These are phyloP conservation scores for Odontocerum albicorne DNA, from an alignment of 2,888 invertebrate genomes.

Conservation along the genomic window DNA sequence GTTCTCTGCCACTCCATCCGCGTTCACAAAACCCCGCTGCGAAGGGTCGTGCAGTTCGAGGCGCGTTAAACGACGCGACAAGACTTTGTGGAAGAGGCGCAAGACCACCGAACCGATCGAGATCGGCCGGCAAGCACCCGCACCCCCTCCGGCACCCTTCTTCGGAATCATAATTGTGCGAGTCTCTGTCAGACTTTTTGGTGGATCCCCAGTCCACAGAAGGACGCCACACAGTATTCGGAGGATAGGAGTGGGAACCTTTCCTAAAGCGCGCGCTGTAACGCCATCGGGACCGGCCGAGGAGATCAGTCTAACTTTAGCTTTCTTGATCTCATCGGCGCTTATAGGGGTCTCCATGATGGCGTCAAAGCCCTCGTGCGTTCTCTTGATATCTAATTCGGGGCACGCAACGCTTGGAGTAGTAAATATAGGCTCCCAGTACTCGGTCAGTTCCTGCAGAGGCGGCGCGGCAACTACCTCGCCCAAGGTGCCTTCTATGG, in stretches of 20 bases:
- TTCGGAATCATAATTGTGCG: conserved; percentile 10
- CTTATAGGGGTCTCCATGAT: background rate
- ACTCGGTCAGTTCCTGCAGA: background rate
- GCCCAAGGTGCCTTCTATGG: background rate
- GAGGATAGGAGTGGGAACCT: background rate
- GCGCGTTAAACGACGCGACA: conserved; percentile 30
- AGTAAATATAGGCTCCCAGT: background rate
- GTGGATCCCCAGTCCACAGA: background rate
- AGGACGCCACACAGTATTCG: background rate
- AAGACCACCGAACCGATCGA: conserved; percentile 26
- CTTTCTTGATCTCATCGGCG: background rate
- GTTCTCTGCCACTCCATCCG: conserved; percentile 44
- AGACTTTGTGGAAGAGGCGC: conserved; percentile 29
- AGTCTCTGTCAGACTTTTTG: background rate
- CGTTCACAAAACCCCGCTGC: conserved; percentile 39
- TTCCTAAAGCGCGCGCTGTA: background rate
- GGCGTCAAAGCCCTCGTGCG: background rate
- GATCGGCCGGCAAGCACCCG: conserved; percentile 13
- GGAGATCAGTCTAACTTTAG: background rate
- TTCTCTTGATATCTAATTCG: background rate
- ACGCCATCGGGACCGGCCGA: conserved; percentile 3
- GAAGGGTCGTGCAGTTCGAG: conserved; percentile 10
- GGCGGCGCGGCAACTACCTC: background rate
- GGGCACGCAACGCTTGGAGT: no score
- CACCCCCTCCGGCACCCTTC: background rate